A percentile compares a stretch with the other conserved stretches of the same genome.
phyloP scores from a whole-genome alignment of 2,888 invertebrate species.

The Heliconius ismenius region DNA sequence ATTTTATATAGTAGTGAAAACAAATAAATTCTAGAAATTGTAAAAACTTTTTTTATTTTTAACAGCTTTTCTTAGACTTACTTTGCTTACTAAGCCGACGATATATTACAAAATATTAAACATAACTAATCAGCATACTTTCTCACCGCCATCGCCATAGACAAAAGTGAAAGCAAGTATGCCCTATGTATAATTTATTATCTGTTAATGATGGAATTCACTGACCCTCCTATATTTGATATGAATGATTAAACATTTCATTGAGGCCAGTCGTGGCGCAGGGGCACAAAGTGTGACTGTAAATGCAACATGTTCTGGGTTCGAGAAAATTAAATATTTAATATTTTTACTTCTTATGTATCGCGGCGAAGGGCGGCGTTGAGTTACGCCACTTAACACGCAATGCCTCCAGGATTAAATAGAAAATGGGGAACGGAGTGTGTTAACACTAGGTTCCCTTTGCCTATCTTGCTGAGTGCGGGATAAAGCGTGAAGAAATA shows the following conservation, averaged over 20 bases:
- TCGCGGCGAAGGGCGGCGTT: not conserved
- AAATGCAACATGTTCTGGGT: not conserved
- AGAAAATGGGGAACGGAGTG: no score
- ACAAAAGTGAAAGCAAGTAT: conserved; percentile 37
- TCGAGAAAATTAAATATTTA: not conserved
- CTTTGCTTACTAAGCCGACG: no score
- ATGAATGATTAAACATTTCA: no score
- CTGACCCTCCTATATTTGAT: conserved; percentile 7
- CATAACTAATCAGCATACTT: conserved; percentile 8
- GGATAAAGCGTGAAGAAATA: not conserved
- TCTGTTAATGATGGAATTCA: conserved; percentile 32
- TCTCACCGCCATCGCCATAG: conserved; percentile 16
- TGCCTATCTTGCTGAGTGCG: not conserved
- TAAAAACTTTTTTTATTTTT: no score
- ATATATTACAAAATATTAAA: not conserved
- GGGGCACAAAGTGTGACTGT: not conserved
- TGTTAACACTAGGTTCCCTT: no score
- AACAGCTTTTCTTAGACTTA: no score
- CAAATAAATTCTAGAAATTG: no score
- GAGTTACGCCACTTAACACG: not conserved
- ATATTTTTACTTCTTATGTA: not conserved
- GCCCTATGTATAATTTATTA: conserved; percentile 34
- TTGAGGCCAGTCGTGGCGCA: not conserved
- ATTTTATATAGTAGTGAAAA: no score
- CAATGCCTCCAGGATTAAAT: no score